Evolutionary conservation across 2,113 vertebrate species (phyloP).

Genomic region (Mormoops blainvillei): DNA sequence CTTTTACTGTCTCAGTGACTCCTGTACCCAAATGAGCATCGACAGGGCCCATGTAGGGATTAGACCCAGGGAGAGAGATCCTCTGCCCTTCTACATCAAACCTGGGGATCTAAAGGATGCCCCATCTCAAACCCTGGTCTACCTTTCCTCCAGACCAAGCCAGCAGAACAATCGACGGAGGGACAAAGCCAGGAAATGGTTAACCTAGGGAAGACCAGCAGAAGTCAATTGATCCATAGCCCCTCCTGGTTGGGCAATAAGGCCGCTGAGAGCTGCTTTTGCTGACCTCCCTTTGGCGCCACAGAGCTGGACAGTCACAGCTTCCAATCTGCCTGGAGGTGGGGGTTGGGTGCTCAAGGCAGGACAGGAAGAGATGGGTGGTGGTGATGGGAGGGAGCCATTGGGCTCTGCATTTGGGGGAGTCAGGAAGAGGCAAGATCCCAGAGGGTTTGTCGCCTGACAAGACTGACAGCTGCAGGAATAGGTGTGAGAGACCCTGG

Average conservation of each 20-base stretch:
- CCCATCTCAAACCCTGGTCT: background rate
- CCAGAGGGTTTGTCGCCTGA: background rate
- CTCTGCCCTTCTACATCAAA: background rate
- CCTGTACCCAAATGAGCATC: background rate
- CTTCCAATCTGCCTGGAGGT: background rate
- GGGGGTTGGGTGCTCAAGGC: background rate
- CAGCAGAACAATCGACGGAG: background rate
- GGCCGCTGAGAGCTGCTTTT: background rate
- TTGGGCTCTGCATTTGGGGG: background rate
- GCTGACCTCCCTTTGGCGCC: constrained; percentile 40
- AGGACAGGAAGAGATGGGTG: background rate
- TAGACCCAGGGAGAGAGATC: background rate
- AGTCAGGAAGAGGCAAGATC: background rate
- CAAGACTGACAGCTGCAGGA: background rate
- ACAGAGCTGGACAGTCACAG: background rate
- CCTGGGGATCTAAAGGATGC: background rate
- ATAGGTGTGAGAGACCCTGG: background rate
- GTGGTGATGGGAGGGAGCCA: background rate
- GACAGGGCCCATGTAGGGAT: background rate
- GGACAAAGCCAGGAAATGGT: constrained; percentile 30
- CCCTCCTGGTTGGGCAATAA: constrained; percentile 40
- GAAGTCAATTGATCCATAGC: background rate
- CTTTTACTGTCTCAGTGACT: background rate
- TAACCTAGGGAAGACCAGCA: background rate
- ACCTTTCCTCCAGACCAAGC: background rate